A percentile compares a stretch with the other conserved stretches of the same genome.
phyloP scores from a whole-genome alignment of 37 sponge, comb jelly and placozoan genomes.

The Mnemiopsis leidyi region DNA sequence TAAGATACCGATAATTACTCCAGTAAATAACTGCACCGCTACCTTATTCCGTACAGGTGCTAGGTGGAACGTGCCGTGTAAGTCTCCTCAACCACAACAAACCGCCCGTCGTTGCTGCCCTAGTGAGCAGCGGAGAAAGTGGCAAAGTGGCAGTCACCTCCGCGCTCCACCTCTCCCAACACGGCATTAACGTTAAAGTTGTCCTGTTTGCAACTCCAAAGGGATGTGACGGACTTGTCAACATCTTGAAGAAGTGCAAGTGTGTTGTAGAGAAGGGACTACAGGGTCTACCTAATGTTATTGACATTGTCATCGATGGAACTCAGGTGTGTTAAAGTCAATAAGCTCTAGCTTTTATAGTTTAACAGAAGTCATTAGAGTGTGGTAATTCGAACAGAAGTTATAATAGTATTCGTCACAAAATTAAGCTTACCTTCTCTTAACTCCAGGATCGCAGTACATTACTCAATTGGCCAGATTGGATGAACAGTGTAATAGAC shows the following conservation, averaged over 20 bases:
- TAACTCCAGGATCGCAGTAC: constrained; percentile 36
- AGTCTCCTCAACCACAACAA: constrained; percentile 44
- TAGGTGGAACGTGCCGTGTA: constrained; percentile 25
- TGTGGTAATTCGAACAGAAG: no score
- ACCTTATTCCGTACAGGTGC: neutral
- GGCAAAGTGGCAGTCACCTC: constrained; percentile 51
- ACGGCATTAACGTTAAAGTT: constrained; percentile 4
- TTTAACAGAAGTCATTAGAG: no score
- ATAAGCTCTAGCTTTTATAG: no score
- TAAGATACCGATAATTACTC: no score
- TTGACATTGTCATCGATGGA: constrained; percentile 53
- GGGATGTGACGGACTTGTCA: constrained; percentile 33
- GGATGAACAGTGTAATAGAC: neutral
- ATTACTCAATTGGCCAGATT: constrained; percentile 19
- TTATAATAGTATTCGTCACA: no score
- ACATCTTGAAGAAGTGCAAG: constrained; percentile 3
- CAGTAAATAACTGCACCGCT: neutral
- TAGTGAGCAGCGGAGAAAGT: constrained; percentile 55
- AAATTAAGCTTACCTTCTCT: no score
- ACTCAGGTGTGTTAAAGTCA: no score
- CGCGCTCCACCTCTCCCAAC: constrained; percentile 41
- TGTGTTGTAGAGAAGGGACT: neutral
- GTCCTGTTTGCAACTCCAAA: neutral
- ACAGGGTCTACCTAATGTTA: constrained; percentile 4
- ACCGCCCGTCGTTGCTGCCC: constrained; percentile 26